A percentile compares a stretch with the other conserved stretches of the same genome.
These are phyloP conservation scores for Tylochromis polylepis DNA, from an alignment of 2,113 vertebrate species.

Conservation along the genomic window DNA sequence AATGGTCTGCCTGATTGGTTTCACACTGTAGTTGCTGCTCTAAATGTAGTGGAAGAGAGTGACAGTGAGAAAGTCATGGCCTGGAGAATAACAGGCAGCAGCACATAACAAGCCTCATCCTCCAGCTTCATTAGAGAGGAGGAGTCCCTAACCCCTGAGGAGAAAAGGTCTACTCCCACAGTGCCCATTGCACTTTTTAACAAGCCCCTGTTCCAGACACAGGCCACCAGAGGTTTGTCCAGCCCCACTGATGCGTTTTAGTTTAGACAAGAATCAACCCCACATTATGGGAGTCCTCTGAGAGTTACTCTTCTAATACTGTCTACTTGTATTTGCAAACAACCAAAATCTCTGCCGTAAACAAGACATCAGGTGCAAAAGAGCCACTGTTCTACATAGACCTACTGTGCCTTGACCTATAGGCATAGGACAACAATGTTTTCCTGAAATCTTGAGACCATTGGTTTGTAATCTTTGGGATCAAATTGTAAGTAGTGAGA, in stretches of 20 bases:
- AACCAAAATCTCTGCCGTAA: constrained; percentile 31
- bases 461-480: not conserved
- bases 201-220: constrained; percentile 64
- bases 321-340: constrained; percentile 53
- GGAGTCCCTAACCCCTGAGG: constrained; percentile 59
- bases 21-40: not conserved
- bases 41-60: not conserved
- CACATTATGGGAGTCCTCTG: constrained; percentile 48
- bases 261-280: constrained; percentile 58
- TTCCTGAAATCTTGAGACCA: not conserved
- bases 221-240: constrained; percentile 47
- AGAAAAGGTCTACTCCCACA: constrained; percentile 60
- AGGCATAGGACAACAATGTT: not conserved
- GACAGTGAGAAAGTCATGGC: constrained; percentile 8
- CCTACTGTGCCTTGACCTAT: not conserved
- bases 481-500: not conserved
- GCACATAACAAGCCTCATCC: constrained; percentile 72
- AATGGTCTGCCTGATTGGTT: constrained; percentile 17
- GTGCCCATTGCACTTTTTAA: constrained; percentile 71
- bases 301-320: constrained; percentile 33
- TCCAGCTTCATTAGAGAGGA: constrained; percentile 71
- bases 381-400: not conserved
- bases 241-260: constrained; percentile 50
- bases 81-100: constrained; percentile 41
- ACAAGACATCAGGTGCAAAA: constrained; percentile 9